phyloP scores from a whole-genome alignment of 2,113 vertebrate species.

The Capricornis sumatraensis region DNA sequence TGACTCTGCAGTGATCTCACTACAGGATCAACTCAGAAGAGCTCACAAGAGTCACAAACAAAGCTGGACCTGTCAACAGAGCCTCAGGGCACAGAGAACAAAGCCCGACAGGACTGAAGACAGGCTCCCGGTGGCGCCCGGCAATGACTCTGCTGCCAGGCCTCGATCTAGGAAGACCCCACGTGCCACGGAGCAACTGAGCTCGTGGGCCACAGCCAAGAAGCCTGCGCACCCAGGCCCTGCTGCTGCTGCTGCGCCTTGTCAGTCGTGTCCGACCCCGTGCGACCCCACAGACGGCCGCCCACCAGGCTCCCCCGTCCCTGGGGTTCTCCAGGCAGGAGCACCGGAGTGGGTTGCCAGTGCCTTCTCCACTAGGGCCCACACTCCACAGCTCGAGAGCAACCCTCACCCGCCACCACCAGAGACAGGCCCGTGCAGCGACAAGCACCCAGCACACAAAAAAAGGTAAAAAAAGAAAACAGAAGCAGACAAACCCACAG shows the following conservation, averaged over 20 bases:
- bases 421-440: fast-evolving
- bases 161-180: background rate
- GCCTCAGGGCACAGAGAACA: background rate
- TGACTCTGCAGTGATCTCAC: too few relatives aligned
- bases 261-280: background rate
- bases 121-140: background rate
- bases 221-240: background rate
- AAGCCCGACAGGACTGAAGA: background rate
- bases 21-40: background rate
- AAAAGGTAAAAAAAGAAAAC: fast-evolving
- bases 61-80: too few relatives aligned
- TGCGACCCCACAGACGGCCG: background rate
- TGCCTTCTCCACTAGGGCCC: background rate
- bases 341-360: background rate
- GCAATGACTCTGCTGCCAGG: fast-evolving
- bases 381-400: background rate
- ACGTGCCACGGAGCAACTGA: fast-evolving
- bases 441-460: background rate
- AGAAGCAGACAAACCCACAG: background rate
- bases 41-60: background rate
- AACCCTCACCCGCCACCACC: background rate
- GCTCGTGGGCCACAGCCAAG: fast-evolving
- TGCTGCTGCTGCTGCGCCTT: too few relatives aligned
- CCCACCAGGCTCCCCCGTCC: background rate
- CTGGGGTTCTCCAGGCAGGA: background rate